These are phyloP conservation scores for Theretra japonica DNA, from an alignment of 2,888 invertebrate species.

Conservation along the genomic window DNA sequence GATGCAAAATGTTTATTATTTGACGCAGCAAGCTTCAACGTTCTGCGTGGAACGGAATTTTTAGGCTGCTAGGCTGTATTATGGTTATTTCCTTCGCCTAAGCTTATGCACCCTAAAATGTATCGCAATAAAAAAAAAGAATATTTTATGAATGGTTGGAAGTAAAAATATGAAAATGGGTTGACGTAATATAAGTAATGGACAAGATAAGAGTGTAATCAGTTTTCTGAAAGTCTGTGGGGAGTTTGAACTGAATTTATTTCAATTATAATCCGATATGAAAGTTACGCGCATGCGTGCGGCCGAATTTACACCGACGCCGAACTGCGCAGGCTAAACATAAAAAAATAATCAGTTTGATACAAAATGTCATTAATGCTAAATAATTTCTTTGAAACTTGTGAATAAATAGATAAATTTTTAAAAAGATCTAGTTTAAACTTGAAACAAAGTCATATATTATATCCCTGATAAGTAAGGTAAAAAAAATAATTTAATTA, in stretches of 20 bases:
- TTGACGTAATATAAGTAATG: conserved; percentile 44
- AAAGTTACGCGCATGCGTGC: conserved; percentile 67
- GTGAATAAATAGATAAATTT: no score
- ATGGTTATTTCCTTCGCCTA: conserved; percentile 15
- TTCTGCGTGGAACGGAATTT: conserved; percentile 23
- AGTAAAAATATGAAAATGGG: conserved; percentile 39
- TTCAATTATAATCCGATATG: conserved; percentile 80
- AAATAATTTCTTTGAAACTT: neutral
- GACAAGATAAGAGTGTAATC: conserved; percentile 69
- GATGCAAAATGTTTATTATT: conserved; percentile 84
- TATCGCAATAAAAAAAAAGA: neutral
- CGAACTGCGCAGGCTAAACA: conserved; percentile 25
- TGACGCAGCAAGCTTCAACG: conserved; percentile 39
- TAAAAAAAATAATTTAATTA: no score
- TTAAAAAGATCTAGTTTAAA: no score
- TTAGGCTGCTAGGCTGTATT: neutral
- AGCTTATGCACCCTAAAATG: neutral
- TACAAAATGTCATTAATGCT: neutral
- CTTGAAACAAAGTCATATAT: no score
- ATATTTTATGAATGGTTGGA: neutral
- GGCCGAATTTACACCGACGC: conserved; percentile 64
- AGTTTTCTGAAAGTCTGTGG: conserved; percentile 66
- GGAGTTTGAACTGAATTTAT: conserved; percentile 76
- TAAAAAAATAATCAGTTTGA: neutral
- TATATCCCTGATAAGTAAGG: no score